Evolutionary conservation across 2,113 vertebrate species (phyloP).

Genomic region (Protomyctophum bolini): DNA sequence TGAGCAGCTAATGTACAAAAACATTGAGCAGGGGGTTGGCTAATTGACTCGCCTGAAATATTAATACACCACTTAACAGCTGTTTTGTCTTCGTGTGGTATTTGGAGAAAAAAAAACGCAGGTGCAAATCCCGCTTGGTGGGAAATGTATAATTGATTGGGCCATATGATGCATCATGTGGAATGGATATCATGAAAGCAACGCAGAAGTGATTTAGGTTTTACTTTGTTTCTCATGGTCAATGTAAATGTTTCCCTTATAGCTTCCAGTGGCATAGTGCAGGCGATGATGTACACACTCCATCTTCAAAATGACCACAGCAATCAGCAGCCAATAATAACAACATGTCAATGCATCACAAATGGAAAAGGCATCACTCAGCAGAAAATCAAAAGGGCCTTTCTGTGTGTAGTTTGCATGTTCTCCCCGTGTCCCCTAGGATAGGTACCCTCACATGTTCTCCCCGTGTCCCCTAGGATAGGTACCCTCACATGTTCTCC

Average conservation of each 20-base stretch:
- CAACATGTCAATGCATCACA: constrained; percentile 5
- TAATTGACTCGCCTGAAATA: constrained; percentile 77
- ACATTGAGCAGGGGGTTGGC: constrained; percentile 63
- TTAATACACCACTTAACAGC: constrained; percentile 74
- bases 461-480: no score
- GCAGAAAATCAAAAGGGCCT: no score
- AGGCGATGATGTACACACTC: neutral
- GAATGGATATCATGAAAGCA: neutral
- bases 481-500: no score
- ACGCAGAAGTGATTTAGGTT: constrained; percentile 15
- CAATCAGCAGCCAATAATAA: neutral
- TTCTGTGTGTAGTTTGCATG: no score
- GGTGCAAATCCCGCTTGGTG: constrained; percentile 64
- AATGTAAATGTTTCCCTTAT: neutral
- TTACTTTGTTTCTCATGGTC: constrained; percentile 1
- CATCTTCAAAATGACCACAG: neutral
- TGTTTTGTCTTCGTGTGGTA: constrained; percentile 65
- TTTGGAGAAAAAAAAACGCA: constrained; percentile 62
- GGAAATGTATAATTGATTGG: constrained; percentile 73
- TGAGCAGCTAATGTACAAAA: constrained; percentile 55
- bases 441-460: no score
- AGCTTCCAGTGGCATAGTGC: neutral
- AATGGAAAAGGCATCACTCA: constrained; percentile 30
- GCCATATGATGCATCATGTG: constrained; percentile 44
- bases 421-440: no score